phyloP scores from a whole-genome alignment of 2,888 invertebrate genomes.

The Erebia epiphron region DNA sequence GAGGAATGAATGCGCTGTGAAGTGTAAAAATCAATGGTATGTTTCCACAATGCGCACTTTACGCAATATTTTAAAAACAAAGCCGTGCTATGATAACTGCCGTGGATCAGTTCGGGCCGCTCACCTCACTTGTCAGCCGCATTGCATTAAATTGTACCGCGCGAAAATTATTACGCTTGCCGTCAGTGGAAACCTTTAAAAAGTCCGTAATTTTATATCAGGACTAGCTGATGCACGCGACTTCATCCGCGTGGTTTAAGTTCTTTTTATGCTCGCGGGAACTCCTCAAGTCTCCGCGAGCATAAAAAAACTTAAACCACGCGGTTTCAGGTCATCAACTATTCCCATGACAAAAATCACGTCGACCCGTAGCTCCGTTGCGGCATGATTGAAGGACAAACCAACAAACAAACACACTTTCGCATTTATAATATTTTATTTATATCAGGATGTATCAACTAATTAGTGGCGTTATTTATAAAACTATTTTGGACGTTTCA shows the following conservation, averaged over 20 bases:
- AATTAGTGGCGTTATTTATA: not conserved
- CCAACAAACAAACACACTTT: too few species aligned
- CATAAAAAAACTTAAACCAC: too few species aligned
- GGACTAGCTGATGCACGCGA: too few species aligned
- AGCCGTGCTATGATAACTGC: constrained; percentile 33
- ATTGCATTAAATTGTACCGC: constrained; percentile 28
- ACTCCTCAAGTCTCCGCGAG: too few species aligned
- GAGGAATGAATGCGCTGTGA: constrained; percentile 34
- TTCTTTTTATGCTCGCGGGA: too few species aligned
- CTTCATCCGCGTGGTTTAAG: too few species aligned
- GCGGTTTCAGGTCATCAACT: too few species aligned
- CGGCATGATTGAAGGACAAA: too few species aligned
- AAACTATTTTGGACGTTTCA: too few species aligned
- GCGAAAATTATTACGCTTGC: constrained; percentile 23
- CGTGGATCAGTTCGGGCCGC: constrained; percentile 22
- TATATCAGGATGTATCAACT: not conserved
- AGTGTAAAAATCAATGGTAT: constrained; percentile 28
- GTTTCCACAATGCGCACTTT: constrained; percentile 29
- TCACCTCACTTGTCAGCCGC: constrained; percentile 20
- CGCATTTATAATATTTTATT: not conserved
- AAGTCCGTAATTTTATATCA: not conserved
- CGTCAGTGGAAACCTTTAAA: not conserved
- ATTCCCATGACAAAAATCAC: too few species aligned
- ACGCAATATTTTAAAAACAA: constrained; percentile 35
- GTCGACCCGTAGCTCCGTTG: too few species aligned